phyloP scores from a whole-genome alignment of 2,888 invertebrate species.

The Erebia epiphron region DNA sequence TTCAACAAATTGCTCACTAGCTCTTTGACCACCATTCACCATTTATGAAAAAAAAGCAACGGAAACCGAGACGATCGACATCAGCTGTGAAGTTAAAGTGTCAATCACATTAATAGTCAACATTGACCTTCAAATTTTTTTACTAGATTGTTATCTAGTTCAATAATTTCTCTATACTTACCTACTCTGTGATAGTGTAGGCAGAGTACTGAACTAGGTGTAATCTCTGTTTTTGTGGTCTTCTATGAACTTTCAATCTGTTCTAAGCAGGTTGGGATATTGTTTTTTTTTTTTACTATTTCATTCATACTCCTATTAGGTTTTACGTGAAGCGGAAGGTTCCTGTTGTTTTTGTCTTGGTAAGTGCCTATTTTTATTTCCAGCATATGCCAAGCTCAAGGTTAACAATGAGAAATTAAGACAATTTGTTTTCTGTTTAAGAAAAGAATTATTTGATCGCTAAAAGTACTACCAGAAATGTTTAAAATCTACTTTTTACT shows the following conservation, averaged over 20 bases:
- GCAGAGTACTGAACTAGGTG: too few species aligned
- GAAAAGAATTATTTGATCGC: too few species aligned
- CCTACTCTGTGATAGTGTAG: not conserved
- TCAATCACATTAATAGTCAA: slow-evolving; percentile 8
- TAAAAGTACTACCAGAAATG: too few species aligned
- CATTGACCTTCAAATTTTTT: slow-evolving; percentile 21
- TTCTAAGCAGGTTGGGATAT: not conserved
- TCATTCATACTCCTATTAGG: too few species aligned
- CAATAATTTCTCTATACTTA: slow-evolving; percentile 16
- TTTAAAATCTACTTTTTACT: too few species aligned
- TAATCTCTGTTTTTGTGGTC: not conserved
- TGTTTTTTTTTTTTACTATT: not conserved
- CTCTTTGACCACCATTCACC: not conserved
- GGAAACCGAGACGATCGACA: slow-evolving; percentile 14
- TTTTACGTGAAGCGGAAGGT: not conserved
- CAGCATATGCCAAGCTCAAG: too few species aligned
- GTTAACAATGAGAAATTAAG: too few species aligned
- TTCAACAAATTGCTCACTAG: not conserved
- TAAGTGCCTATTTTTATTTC: too few species aligned
- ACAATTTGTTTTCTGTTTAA: too few species aligned
- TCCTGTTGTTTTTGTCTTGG: not conserved
- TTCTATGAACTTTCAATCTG: not conserved
- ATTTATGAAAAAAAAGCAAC: slow-evolving; percentile 34
- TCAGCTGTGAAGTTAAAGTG: slow-evolving; percentile 25
- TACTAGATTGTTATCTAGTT: slow-evolving; percentile 9